Conservation (phyloP, 2,888 invertebrate genomes). For the Pristionchus entomophagus region DNA sequence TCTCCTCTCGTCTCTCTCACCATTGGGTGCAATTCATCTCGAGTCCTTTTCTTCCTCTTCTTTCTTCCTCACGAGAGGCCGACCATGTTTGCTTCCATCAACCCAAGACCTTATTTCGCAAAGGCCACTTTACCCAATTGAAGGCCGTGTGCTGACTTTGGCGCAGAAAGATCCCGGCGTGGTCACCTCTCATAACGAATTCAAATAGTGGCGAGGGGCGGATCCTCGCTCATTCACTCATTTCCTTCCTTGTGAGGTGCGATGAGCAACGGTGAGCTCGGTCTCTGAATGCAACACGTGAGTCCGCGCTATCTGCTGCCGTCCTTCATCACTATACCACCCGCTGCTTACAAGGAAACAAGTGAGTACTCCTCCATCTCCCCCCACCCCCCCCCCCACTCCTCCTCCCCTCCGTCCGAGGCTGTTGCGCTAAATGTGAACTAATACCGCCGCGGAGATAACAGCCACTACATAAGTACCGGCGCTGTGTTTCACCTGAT, state of each 20-base stretch:
- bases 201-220: background rate
- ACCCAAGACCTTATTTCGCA: background rate
- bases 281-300: background rate
- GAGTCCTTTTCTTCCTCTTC: background rate
- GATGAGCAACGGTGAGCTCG: background rate
- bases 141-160: background rate
- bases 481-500: too few relatives aligned
- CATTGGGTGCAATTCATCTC: too few relatives aligned
- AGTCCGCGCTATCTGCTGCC: background rate
- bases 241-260: background rate
- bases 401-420: background rate
- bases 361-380: background rate
- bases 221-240: background rate
- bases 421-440: too few relatives aligned
- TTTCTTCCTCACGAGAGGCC: background rate
- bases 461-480: too few relatives aligned
- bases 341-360: background rate
- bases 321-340: background rate
- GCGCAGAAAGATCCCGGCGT: background rate
- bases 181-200: background rate
- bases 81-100: background rate
- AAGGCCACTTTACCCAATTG: conserved; percentile 37
- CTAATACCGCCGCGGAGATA: too few relatives aligned
- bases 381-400: background rate
- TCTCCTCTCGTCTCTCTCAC: background rate